Evolutionary conservation across 1,140 invertebrate genomes (phyloP).

Genomic region (Drosophila kohkoa): DNA sequence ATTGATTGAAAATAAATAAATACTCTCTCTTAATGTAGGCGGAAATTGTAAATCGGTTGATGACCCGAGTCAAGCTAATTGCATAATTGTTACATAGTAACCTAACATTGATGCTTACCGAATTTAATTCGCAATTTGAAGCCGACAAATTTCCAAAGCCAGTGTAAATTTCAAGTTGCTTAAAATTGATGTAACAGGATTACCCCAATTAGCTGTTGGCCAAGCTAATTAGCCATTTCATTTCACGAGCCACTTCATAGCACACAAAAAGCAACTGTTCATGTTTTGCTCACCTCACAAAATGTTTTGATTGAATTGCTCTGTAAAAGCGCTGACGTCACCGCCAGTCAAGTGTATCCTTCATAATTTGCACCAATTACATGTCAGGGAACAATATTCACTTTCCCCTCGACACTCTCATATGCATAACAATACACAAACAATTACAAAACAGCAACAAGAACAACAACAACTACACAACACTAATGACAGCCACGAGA

Average conservation of each 20-base stretch:
- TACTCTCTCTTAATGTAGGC: too few species aligned
- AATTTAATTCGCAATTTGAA: neutral
- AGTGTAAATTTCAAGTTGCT: neutral
- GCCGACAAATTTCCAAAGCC: neutral
- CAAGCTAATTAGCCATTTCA: constrained; percentile 32
- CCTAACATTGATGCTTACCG: neutral
- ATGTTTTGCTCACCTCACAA: constrained; percentile 22
- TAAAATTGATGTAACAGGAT: constrained; percentile 25
- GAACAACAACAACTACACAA: constrained; percentile 34
- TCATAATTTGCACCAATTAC: constrained; percentile 59
- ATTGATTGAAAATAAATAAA: too few species aligned
- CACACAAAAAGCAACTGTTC: constrained; percentile 4
- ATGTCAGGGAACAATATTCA: constrained; percentile 39
- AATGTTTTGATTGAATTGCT: constrained; percentile 55
- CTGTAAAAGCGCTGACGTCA: constrained; percentile 29
- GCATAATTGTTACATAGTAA: neutral
- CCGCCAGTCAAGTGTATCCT: constrained; percentile 27
- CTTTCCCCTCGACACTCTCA: constrained; percentile 24
- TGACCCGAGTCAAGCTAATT: neutral
- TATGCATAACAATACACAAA: constrained; percentile 60
- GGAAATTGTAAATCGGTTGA: neutral
- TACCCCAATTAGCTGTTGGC: constrained; percentile 9
- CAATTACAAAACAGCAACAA: constrained; percentile 62
- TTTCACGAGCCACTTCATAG: neutral
- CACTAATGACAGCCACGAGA: constrained; percentile 53